Evolutionary conservation across 2,888 invertebrate species (phyloP), one percentile per base, ranked within the genome.

Genomic region (Sialis fuliginosa): DNA sequence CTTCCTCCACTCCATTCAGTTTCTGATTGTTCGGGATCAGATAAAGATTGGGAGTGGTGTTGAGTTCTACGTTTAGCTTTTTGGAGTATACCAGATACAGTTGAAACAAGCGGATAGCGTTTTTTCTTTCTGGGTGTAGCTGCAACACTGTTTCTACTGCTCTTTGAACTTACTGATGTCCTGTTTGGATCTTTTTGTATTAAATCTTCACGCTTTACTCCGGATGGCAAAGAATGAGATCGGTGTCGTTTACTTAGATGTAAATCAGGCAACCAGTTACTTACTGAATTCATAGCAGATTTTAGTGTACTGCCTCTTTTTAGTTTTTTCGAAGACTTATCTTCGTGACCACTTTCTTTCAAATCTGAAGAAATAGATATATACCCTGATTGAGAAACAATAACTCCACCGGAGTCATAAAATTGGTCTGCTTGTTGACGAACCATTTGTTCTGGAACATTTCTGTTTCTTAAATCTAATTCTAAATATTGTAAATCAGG

Each of bases 81-180:
- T 62, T 87, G 86, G 54, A 90, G 67, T 51, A 90, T 76, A 22
- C 85, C 87, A 1, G 86, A 87, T 65, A 90, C 81, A 1, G 88
- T 88, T 0, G 86, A 80, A 0, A 87, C 85, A 46, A 90, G 69
- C 5, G 81, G 79, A 54, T 83, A 81, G 59, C 85, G 85, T 62
- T 85, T 86, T 65, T 84, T 85, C 55, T 68, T 66, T 8, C 33
- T 55, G 33, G 6, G 55, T 44, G 46, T 60, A 60, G 8, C 55
- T 48, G 42, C 47, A 48, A 52, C 10, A 52, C 55, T 48, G 48
- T 49, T 54, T 54, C 62, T 54, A 56, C 61, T 52, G 56, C 62
- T 47, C 50, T 52, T 39, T 50, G 51, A 5, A 54, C 53, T 9
- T 61, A 58, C 43, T 44, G 42, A 22, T 58, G 57, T 9, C 54